Percentiles rank a stretch among this genome's conserved stretches.
Conservation (phyloP, 2,113 vertebrate species). For the Abramis brama region DNA sequence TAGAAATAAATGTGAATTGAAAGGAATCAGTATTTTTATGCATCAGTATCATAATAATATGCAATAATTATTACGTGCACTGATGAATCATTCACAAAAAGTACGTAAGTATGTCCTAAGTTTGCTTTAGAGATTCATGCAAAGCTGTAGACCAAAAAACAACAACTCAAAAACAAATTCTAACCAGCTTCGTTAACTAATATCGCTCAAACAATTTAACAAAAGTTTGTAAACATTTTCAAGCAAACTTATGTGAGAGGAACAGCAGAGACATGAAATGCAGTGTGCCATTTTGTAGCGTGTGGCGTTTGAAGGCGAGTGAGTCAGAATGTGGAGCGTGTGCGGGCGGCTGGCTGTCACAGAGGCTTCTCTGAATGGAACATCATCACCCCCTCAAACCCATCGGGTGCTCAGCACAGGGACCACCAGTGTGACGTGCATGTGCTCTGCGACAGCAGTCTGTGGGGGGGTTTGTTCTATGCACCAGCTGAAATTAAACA, state of each 20-base stretch:
- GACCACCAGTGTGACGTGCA: neutral
- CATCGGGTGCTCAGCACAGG: slow-evolving; percentile 10
- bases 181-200: too few relatives aligned
- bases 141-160: too few relatives aligned
- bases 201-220: neutral
- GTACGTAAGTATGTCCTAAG: too few relatives aligned
- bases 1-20: too few relatives aligned
- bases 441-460: neutral
- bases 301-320: slow-evolving; percentile 63
- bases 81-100: too few relatives aligned
- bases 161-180: too few relatives aligned
- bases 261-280: slow-evolving; percentile 18
- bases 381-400: slow-evolving; percentile 45
- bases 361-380: slow-evolving; percentile 59
- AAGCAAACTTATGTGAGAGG: slow-evolving; percentile 6
- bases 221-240: slow-evolving; percentile 4
- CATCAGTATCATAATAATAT: too few relatives aligned
- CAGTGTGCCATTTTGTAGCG: slow-evolving; percentile 51
- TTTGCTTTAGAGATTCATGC: too few relatives aligned
- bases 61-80: too few relatives aligned
- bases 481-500: neutral
- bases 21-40: too few relatives aligned
- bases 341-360: slow-evolving; percentile 70
- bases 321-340: slow-evolving; percentile 68
- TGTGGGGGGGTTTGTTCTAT: neutral